Evolutionary conservation across 2,113 vertebrate genomes (phyloP).

Genomic region (Cavia porcellus): DNA sequence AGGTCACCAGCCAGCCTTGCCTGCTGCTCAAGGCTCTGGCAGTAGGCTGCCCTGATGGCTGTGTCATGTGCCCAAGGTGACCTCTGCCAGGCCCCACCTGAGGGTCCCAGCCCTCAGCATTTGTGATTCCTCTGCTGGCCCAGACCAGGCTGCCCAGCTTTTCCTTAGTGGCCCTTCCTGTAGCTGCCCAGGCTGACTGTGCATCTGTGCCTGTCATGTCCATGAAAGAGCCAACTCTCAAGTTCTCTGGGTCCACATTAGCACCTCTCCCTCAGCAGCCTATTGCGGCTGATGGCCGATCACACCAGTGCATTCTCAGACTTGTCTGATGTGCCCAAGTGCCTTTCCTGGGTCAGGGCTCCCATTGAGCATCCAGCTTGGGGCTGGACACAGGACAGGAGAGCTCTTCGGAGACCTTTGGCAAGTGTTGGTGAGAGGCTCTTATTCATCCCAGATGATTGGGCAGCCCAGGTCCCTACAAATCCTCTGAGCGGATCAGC

Average conservation of each 20-base stretch:
- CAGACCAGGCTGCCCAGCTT: neutral
- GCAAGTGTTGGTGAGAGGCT: neutral
- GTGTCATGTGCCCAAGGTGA: rapidly evolving
- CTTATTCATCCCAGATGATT: neutral
- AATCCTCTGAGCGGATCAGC: constrained; percentile 94
- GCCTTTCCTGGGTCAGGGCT: rapidly evolving
- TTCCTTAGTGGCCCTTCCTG: neutral
- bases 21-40: neutral
- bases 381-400: neutral
- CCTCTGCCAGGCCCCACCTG: neutral
- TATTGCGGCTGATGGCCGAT: no score
- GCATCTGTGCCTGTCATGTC: neutral
- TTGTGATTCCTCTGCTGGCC: neutral
- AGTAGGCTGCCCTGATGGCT: neutral
- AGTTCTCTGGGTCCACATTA: neutral
- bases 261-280: neutral
- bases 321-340: neutral
- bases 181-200: neutral
- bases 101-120: neutral
- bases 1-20: neutral
- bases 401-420: neutral
- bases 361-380: neutral
- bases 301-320: neutral
- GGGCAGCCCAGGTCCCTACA: constrained; percentile 84
- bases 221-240: neutral